Percentiles rank a stretch among this genome's conserved stretches.
Conservation (phyloP, 2,888 invertebrate genomes). For the Linyphia triangularis region DNA sequence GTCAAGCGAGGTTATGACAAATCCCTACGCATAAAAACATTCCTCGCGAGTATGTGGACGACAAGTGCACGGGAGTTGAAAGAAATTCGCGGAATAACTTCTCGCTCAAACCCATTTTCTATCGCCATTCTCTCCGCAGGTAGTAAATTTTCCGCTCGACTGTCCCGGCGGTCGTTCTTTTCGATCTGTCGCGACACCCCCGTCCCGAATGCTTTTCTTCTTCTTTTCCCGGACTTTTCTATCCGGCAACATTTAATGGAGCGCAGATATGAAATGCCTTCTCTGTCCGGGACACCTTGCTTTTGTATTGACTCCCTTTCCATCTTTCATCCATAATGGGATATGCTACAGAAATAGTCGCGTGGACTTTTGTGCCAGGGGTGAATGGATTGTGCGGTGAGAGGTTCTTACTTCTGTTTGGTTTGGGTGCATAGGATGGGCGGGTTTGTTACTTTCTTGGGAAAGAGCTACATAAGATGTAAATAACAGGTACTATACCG, state of each 20-base stretch:
- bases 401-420: no score
- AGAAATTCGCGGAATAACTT: constrained; percentile 27
- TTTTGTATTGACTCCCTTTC: background rate
- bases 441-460: no score
- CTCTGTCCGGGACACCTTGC: background rate
- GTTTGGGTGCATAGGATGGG: no score
- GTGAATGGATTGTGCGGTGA: no score
- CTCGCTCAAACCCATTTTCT: constrained; percentile 20
- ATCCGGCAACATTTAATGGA: constrained; percentile 26
- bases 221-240: background rate
- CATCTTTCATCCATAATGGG: constrained; percentile 13
- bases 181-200: background rate
- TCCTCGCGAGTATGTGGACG: constrained; percentile 1
- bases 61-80: background rate
- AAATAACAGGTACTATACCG: no score
- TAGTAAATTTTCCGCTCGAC: constrained; percentile 49
- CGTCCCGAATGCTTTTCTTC: background rate
- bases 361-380: no score
- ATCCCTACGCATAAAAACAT: constrained; percentile 33
- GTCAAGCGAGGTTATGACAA: constrained; percentile 12
- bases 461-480: no score
- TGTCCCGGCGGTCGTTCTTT: constrained; percentile 27
- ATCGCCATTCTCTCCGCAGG: constrained; percentile 30
- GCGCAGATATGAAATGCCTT: constrained; percentile 4
- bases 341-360: background rate